Evolutionary conservation across 2,888 invertebrate genomes (phyloP).

Genomic region (Anagyrus pseudococci): DNA sequence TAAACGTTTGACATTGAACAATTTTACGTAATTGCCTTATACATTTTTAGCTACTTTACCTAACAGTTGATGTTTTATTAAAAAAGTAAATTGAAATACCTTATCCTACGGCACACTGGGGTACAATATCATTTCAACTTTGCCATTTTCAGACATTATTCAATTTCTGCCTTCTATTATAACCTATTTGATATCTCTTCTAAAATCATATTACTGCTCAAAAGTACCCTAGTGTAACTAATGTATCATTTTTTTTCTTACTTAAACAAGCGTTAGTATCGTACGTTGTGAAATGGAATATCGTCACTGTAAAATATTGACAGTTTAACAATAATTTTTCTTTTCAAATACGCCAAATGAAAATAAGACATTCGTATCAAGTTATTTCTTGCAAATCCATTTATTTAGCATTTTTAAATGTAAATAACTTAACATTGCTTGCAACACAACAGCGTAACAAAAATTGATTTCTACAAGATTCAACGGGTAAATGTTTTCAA

Average conservation of each 20-base stretch:
- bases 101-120: neutral
- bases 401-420: conserved; percentile 4
- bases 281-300: too few relatives aligned
- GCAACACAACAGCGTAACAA: neutral
- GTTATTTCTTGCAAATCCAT: conserved; percentile 16
- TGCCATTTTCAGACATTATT: neutral
- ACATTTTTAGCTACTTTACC: too few relatives aligned
- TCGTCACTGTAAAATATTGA: conserved; percentile 16
- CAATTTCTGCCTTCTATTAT: neutral
- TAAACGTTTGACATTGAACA: neutral
- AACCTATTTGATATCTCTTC: neutral
- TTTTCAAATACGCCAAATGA: neutral
- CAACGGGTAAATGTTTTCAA: too few relatives aligned
- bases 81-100: too few relatives aligned
- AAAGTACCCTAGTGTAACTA: too few relatives aligned
- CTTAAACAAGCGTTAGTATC: too few relatives aligned
- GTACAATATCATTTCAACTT: neutral
- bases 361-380: too few relatives aligned
- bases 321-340: neutral
- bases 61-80: too few relatives aligned
- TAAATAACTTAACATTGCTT: conserved; percentile 1
- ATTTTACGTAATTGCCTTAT: too few relatives aligned
- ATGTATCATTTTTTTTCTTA: neutral
- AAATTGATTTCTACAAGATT: neutral
- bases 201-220: too few relatives aligned